Conservation (phyloP, 2,797 vertebrate species). For the Kryptopterus vitreolus region DNA sequence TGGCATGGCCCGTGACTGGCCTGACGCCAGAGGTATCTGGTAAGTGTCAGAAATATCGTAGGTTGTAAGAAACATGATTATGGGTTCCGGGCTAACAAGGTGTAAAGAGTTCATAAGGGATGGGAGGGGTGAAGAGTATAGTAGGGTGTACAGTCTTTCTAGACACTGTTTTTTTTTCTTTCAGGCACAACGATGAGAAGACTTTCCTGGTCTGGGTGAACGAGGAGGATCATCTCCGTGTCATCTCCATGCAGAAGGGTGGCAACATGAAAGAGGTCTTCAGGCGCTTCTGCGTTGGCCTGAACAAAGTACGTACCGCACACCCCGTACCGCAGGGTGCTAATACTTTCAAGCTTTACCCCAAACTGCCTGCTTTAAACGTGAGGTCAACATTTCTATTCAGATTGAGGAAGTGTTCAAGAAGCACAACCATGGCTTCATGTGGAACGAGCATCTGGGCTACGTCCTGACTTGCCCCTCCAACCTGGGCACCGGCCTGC, state of each 20-base stretch:
- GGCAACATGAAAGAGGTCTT: constrained; percentile 89
- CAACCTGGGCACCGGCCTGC: constrained; percentile 82
- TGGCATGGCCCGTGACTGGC: constrained; percentile 87
- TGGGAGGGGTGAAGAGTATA: not conserved
- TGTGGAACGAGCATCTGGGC: constrained; percentile 84
- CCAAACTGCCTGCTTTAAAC: too few species aligned
- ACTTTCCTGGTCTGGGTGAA: constrained; percentile 86
- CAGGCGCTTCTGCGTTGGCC: constrained; percentile 81
- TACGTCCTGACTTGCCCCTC: constrained; percentile 84
- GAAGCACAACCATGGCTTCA: constrained; percentile 80
- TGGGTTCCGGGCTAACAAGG: too few species aligned
- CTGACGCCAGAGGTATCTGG: constrained; percentile 84
- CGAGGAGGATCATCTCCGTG: constrained; percentile 83
- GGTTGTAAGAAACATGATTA: not conserved
- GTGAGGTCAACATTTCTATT: too few species aligned
- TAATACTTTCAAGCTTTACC: not conserved
- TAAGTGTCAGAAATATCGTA: constrained; percentile 58
- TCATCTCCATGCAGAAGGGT: constrained; percentile 84
- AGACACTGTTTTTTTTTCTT: not conserved
- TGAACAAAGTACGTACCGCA: constrained; percentile 79
- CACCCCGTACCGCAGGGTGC: not conserved
- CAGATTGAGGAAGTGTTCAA: constrained; percentile 87
- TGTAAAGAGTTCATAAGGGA: not conserved
- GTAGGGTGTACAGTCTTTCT: not conserved
- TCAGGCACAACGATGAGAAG: constrained; percentile 83